These are phyloP conservation scores for Rafetus swinhoei DNA, from an alignment of 2,113 vertebrate species.

Conservation along the genomic window DNA sequence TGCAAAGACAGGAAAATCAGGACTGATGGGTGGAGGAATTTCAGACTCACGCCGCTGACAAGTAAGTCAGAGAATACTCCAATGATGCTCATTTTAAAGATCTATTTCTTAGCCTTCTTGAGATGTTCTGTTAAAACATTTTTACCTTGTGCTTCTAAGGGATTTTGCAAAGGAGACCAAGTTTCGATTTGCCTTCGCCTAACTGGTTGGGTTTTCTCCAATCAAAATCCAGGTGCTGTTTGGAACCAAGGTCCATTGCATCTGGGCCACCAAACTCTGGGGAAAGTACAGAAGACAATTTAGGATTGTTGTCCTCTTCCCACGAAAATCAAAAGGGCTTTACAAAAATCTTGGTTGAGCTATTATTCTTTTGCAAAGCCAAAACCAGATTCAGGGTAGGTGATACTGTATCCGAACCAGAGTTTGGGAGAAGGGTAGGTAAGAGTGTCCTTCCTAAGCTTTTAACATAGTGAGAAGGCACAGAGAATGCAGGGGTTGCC, in stretches of 20 bases:
- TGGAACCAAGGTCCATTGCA: slow-evolving; percentile 22
- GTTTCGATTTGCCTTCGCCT: background rate
- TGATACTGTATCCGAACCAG: background rate
- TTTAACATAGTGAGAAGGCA: background rate
- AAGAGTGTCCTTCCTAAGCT: background rate
- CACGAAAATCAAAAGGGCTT: background rate
- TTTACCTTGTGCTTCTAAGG: background rate
- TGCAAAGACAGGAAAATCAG: slow-evolving; percentile 66
- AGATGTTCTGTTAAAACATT: background rate
- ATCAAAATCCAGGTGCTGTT: background rate
- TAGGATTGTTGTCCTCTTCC: background rate
- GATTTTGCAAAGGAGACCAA: background rate
- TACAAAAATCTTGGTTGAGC: background rate
- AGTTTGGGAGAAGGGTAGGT: background rate
- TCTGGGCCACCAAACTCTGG: background rate
- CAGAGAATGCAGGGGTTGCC: background rate
- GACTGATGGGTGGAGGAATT: slow-evolving; percentile 45
- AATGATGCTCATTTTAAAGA: background rate
- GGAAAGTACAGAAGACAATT: background rate
- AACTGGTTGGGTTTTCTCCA: background rate
- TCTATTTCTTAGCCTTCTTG: background rate
- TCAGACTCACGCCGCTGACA: background rate
- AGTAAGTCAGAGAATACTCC: slow-evolving; percentile 14
- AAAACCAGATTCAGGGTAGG: background rate
- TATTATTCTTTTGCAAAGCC: fast-evolving